These are phyloP conservation scores for Darevskia mixta DNA, from an alignment of 2,797 vertebrate species.

Conservation along the genomic window DNA sequence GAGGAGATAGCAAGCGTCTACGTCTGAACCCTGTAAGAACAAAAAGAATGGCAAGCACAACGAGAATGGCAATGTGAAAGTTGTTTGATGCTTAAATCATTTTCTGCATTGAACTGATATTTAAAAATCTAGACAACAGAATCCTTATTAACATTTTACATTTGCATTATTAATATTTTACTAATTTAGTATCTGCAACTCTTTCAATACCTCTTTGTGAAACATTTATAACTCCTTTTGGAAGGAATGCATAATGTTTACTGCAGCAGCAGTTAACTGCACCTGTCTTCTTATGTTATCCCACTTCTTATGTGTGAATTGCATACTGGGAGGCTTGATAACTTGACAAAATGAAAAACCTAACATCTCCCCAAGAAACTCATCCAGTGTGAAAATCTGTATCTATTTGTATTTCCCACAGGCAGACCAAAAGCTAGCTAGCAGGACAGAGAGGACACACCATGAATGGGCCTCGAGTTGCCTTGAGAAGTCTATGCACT, in stretches of 20 bases:
- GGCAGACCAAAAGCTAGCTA: neutral
- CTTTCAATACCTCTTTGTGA: neutral
- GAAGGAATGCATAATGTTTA: conserved; percentile 16
- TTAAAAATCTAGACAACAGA: conserved; percentile 21
- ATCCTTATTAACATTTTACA: neutral
- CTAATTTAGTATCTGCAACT: neutral
- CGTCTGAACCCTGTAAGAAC: neutral
- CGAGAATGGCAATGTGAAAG: neutral
- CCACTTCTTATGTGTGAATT: too few relatives aligned
- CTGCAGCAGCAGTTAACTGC: conserved; percentile 20
- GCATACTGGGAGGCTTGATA: too few relatives aligned
- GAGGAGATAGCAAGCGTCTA: neutral
- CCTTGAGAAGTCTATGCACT: neutral
- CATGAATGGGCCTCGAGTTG: neutral
- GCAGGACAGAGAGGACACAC: neutral
- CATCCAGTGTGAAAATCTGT: conserved; percentile 3
- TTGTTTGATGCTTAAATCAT: neutral
- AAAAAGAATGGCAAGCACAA: too few relatives aligned
- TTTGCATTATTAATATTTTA: neutral
- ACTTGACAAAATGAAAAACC: neutral
- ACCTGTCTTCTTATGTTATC: too few relatives aligned
- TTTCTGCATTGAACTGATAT: neutral
- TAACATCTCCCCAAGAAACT: conserved; percentile 1
- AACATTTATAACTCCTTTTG: conserved; percentile 12
- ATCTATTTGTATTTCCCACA: neutral